These are phyloP conservation scores for Sipha maydis DNA, from an alignment of 2,888 invertebrate genomes.

Conservation along the genomic window DNA sequence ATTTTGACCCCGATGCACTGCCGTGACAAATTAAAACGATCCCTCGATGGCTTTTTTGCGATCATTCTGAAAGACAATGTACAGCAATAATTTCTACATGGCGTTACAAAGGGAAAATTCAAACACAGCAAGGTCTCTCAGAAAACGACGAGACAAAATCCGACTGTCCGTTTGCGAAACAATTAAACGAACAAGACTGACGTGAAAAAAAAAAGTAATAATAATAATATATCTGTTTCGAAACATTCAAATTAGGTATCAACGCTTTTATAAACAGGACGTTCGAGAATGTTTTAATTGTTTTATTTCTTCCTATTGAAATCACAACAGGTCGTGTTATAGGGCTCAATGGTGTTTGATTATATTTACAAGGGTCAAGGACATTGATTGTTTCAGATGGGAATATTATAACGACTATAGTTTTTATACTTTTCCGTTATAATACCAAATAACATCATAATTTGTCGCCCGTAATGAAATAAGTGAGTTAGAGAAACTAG, in stretches of 20 bases:
- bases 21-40: constrained; percentile 8
- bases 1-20: constrained; percentile 19
- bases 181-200: constrained; percentile 9
- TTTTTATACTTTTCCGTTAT: not conserved
- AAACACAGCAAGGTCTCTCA: constrained; percentile 24
- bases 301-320: constrained; percentile 46
- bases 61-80: constrained; percentile 28
- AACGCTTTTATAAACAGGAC: constrained; percentile 21
- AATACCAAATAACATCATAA: not conserved
- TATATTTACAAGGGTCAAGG: constrained; percentile 45
- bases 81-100: not conserved
- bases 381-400: constrained; percentile 42
- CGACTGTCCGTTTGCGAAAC: constrained; percentile 18
- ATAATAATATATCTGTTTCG: constrained; percentile 26
- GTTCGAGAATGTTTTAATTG: constrained; percentile 35
- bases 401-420: not conserved
- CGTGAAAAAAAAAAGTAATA: not conserved
- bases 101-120: not conserved
- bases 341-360: constrained; percentile 33
- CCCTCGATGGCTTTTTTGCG: not conserved
- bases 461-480: not conserved
- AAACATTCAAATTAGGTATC: constrained; percentile 43
- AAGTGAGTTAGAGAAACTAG: too few species aligned
- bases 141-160: constrained; percentile 31
- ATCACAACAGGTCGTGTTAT: constrained; percentile 41